These are phyloP conservation scores for Pyrgus malvae DNA, from an alignment of 2,888 invertebrate genomes.

Conservation along the genomic window DNA sequence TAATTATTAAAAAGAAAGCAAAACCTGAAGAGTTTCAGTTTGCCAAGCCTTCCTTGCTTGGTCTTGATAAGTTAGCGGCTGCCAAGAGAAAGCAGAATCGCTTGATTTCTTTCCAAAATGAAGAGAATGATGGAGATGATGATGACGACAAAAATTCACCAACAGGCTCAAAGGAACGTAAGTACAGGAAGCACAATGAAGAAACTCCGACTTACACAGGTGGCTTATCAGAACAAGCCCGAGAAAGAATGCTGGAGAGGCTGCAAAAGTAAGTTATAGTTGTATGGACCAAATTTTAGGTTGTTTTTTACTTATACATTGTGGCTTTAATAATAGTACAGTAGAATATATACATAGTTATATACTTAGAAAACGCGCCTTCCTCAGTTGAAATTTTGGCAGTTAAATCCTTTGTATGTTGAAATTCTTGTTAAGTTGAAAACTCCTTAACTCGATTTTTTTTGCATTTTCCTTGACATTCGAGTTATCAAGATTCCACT, in stretches of 20 bases:
- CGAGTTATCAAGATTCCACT: too few relatives aligned
- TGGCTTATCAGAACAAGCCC: conserved; percentile 91
- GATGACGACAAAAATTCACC: conserved; percentile 43
- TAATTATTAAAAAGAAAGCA: conserved; percentile 85
- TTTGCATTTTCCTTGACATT: too few relatives aligned
- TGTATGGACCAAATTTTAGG: too few relatives aligned
- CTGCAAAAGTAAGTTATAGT: conserved; percentile 59
- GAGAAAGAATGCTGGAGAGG: conserved; percentile 86
- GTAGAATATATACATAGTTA: too few relatives aligned
- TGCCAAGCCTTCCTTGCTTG: conserved; percentile 88
- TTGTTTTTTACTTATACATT: too few relatives aligned
- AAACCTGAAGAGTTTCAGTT: conserved; percentile 86
- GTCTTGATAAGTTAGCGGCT: conserved; percentile 93
- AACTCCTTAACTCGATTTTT: too few relatives aligned
- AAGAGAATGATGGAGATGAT: conserved; percentile 54
- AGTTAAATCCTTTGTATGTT: too few relatives aligned
- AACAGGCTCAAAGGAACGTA: conserved; percentile 68
- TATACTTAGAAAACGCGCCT: too few relatives aligned
- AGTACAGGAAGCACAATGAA: conserved; percentile 89
- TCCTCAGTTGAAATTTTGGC: too few relatives aligned
- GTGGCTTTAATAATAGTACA: too few relatives aligned
- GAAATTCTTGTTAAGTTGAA: too few relatives aligned
- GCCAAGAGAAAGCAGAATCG: conserved; percentile 85
- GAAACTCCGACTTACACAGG: conserved; percentile 98
- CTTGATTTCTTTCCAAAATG: conserved; percentile 84